Evolutionary conservation across 2,888 invertebrate species (phyloP), one percentile per base, ranked within the genome.

Genomic region (Drosophila mulleri): DNA sequence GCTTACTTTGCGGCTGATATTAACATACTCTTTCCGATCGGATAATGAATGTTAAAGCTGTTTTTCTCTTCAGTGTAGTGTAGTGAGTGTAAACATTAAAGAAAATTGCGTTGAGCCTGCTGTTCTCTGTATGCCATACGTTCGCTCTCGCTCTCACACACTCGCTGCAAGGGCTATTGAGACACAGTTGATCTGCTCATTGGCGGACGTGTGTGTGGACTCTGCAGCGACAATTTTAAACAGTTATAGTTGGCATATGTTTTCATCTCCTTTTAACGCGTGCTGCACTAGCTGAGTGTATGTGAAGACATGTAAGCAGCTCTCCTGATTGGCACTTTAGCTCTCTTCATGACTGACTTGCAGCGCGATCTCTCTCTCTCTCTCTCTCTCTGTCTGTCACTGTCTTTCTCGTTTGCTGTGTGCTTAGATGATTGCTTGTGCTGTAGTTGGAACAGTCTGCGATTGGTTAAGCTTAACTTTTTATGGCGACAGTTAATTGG

Each of bases 1-100:
- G 70, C 57, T n/a, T 39, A 59, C 64, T 42, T 71, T 71, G 72
- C 56, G 64, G 41, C 44, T 23, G 53, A 23, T 35, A 62, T 47
- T 48, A 59, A 59, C 47, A 23, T 3, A 42, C 29, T 23, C 57
- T 57, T 70, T 41, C 29, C 32, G 48, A 56, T 57, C 39, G 16
- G n/a, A 48, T 14, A 60, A 60, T 16, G 29, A 35, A 32, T 32
- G 32, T 35, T 32, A 9, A 32, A 32, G 11, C 9, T 32, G 11
- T 11, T 32, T 32, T 9, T 32, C 9, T 32, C 9, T 32, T 18
- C 2, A n/a, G 20, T 23, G 20, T 23, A 50, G n/a, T 50, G 29
- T 37, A 58, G 7, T 23, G n/a, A 16, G 23, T 3, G 26, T 3
- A 26, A 9, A 48, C n/a, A 29, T 48, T 32, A 32, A 32, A 48